Evolutionary conservation across 2,888 invertebrate species (phyloP).

Genomic region (Latrodectus elegans): DNA sequence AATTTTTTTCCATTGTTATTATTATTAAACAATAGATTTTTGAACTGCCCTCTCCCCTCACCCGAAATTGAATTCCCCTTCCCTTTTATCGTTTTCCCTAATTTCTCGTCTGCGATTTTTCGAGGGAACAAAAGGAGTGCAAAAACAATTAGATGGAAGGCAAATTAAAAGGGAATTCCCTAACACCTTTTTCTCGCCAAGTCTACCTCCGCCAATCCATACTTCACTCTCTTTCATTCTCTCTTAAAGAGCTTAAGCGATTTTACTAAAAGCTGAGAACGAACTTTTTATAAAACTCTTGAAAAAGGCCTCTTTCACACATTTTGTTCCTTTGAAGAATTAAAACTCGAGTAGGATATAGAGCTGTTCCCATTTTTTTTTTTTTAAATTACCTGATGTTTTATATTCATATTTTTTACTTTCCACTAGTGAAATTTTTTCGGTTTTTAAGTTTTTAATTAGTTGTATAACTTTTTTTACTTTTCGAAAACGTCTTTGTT

Average conservation of each 20-base stretch:
- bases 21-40: slow-evolving; percentile 69
- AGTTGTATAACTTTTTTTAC: slow-evolving; percentile 5
- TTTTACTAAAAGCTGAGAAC: slow-evolving; percentile 50
- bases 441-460: background rate
- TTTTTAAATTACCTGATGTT: background rate
- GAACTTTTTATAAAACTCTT: slow-evolving; percentile 24
- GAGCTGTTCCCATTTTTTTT: slow-evolving; percentile 34
- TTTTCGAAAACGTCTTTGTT: background rate
- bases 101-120: slow-evolving; percentile 56
- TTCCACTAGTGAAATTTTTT: background rate
- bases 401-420: slow-evolving; percentile 16
- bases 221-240: slow-evolving; percentile 23
- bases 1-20: slow-evolving; percentile 66
- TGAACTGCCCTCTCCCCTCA: slow-evolving; percentile 32
- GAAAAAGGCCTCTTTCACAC: slow-evolving; percentile 1
- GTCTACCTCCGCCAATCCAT: background rate
- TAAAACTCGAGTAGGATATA: slow-evolving; percentile 31
- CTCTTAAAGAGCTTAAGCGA: slow-evolving; percentile 49
- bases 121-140: slow-evolving; percentile 48
- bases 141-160: slow-evolving; percentile 60
- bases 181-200: slow-evolving; percentile 11
- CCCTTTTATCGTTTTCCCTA: slow-evolving; percentile 48
- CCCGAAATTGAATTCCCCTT: slow-evolving; percentile 39
- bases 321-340: slow-evolving; percentile 35
- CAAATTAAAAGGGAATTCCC: slow-evolving; percentile 67